A percentile compares a stretch with the other conserved stretches of the same genome.
Evolutionary conservation across 2,797 vertebrate species (phyloP).

Genomic region (Fratercula arctica): DNA sequence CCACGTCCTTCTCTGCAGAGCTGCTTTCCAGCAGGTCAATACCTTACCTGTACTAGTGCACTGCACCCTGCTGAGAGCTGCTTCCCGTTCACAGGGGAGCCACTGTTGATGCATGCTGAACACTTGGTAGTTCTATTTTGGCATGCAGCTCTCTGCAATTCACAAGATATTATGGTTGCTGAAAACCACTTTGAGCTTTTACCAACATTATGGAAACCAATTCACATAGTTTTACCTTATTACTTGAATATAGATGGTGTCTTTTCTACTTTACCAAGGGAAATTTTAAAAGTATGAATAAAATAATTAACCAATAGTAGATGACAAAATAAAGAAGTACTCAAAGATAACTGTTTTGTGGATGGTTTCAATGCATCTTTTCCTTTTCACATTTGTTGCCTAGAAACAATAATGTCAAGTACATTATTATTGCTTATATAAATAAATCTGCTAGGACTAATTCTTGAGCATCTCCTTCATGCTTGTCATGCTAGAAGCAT

Average conservation of each 20-base stretch:
- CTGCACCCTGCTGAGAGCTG: fast-evolving
- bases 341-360: not conserved
- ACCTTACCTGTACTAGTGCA: not conserved
- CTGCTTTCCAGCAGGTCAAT: not conserved
- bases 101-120: not conserved
- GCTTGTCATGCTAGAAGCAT: not conserved
- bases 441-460: not conserved
- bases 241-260: not conserved
- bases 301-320: not conserved
- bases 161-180: not conserved
- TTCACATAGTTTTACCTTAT: not conserved
- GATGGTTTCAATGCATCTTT: not conserved
- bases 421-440: not conserved
- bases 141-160: not conserved
- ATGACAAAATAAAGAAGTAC: not conserved
- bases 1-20: not conserved
- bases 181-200: not conserved
- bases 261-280: not conserved
- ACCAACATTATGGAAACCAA: not conserved
- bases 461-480: not conserved
- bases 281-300: not conserved
- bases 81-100: not conserved
- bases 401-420: not conserved
- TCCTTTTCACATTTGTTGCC: not conserved
- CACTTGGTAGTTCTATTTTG: not conserved